Evolutionary conservation across 2,113 vertebrate genomes (phyloP).

Genomic region (Capricornis sumatraensis): DNA sequence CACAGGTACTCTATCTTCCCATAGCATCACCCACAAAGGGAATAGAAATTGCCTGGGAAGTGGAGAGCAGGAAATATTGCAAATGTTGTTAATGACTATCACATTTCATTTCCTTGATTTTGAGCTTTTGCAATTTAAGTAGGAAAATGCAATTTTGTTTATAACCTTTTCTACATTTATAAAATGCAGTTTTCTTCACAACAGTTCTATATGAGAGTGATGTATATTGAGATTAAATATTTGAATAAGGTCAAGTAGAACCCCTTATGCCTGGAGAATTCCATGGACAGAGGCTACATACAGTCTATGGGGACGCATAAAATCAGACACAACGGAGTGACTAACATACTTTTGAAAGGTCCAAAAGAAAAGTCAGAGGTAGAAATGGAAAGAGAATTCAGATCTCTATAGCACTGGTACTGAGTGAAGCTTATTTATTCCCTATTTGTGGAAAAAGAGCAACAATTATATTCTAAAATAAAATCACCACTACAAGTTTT

Average conservation of each 20-base stretch:
- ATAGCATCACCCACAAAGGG: background rate
- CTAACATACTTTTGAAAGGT: background rate
- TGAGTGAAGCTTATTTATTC: background rate
- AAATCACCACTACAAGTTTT: conserved; percentile 1
- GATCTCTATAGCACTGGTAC: background rate
- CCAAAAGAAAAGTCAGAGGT: background rate
- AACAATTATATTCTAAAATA: background rate
- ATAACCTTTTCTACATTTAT: background rate
- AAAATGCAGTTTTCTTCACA: background rate
- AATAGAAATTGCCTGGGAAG: background rate
- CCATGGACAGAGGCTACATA: background rate
- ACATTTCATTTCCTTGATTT: background rate
- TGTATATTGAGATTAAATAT: background rate
- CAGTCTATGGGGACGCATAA: background rate
- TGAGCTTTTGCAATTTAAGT: background rate
- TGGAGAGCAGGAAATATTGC: background rate
- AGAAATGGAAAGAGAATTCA: background rate
- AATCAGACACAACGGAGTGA: background rate
- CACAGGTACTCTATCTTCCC: background rate
- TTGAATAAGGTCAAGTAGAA: background rate
- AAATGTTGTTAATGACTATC: background rate
- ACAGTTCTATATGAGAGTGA: background rate
- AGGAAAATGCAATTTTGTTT: background rate
- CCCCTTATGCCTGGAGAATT: background rate
- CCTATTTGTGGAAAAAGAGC: background rate